Conservation (phyloP, 1,140 invertebrate species). For the Homarus americanus region DNA sequence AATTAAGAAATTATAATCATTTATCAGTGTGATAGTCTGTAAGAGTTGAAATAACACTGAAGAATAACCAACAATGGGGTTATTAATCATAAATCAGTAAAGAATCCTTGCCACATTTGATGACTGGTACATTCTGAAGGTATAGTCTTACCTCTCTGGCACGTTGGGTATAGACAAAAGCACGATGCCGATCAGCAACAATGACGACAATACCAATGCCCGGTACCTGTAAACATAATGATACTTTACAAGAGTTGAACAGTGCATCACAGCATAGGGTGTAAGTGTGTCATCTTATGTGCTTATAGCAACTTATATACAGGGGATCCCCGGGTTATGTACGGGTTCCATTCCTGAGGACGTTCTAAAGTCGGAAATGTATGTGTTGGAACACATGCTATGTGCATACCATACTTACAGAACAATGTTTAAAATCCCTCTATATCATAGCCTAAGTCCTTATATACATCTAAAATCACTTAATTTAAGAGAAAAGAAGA, state of each 20-base stretch:
- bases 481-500: too few relatives aligned
- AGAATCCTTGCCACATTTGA: too few relatives aligned
- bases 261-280: too few relatives aligned
- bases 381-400: not conserved
- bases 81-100: not conserved
- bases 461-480: too few relatives aligned
- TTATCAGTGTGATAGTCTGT: not conserved
- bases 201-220: not conserved
- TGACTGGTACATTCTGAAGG: not conserved
- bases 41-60: not conserved
- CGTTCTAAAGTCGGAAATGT: too few relatives aligned
- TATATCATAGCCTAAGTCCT: too few relatives aligned
- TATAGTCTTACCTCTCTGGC: not conserved
- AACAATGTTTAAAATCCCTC: too few relatives aligned
- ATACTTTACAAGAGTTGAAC: not conserved
- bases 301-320: not conserved
- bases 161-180: constrained; percentile 4
- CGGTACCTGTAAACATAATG: not conserved
- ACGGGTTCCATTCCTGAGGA: too few relatives aligned
- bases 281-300: not conserved
- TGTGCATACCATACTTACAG: too few relatives aligned
- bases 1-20: not conserved
- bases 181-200: not conserved
- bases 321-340: not conserved
- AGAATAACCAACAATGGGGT: not conserved